Base-by-base conservation (phyloP, 1,140 invertebrate species). In the Sarcophaga peregrina region DNA sequence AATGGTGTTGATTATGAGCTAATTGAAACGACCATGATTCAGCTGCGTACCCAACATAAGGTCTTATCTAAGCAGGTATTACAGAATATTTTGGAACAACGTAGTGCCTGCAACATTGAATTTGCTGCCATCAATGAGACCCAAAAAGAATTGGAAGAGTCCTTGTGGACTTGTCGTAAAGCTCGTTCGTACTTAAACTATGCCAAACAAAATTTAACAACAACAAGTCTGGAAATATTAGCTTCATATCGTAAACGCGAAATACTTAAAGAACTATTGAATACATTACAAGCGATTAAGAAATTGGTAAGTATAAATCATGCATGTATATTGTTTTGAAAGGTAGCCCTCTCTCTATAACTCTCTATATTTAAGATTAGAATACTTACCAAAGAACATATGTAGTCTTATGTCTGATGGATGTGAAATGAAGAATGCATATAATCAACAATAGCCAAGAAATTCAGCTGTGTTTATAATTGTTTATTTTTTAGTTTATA, bases 41-140 rank as follows among this genome's bases (percentile, higher is more conserved):
- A 93, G 83, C 90, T 97, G 17, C 92, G 93, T 82, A 93, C 93
- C 80, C 96, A 97, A 87, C 93, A 96, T 82, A 93, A 94, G 90
- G 96, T 97, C 47, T 96, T 99, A 0, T 97, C 96, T 0, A 97
- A 96, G 85, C 96, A 97, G 91, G 95, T 98, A 0, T 93, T 98
- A 0, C 96, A 98, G 85, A 91, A 98, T 17, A 98, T 98, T 85
- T 91, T 98, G 10, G 95, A 98, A 89, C 97, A 98, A 85, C 94
- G 98, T 81, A 94, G 93, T 85, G 92, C 94, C 3, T 98, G 97
- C 90, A 95, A 95, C 83, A 92, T 93, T 13, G 96, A 98, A 90
- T 95, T 98, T 85, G 92, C 94, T 78, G 93, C 95, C 84, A 95
- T 98, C 20, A 92, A 95, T 83, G 93, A 94, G 83, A 93, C 82